Evolutionary conservation across 2,797 vertebrate genomes (phyloP), one percentile per base, ranked within the genome.

Genomic region (Glossophaga mutica): DNA sequence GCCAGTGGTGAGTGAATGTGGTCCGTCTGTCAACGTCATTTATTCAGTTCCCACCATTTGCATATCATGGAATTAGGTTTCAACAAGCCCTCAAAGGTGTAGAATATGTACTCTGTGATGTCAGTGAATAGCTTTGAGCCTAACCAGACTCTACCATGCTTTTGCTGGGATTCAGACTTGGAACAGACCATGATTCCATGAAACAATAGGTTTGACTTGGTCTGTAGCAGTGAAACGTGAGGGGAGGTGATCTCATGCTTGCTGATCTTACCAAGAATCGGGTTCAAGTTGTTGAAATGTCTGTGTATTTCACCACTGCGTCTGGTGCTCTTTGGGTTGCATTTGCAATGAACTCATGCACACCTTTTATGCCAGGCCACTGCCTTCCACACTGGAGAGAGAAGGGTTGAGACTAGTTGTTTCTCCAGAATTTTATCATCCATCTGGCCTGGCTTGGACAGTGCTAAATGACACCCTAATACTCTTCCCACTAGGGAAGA

Each of bases 11-110:
- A 94, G 67, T 42, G 89, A 65, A 94, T 37, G 81, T 77, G 92
- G 37, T 39, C 74, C 42, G 76, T 87, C 94, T 96, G 78, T 89
- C 92, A 94, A 74, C 92, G 95, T 21, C 16, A 6, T 94, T 97
- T 70, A 88, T 67, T 37, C 67, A 16, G 44, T 95, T 78, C 86
- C 42, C 19, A 83, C 12, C 5, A 48, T 84, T 50, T 22, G 1
- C 44, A 90, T 91, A 57, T 24, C 89, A 32, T 71, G 3, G 37
- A 78, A 37, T 81, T 94, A 81, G 52, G 90, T 95, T 91, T 78
- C 71, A 86, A 95, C 87, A 97, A 92, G 94, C 37, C 79, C 68
- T 87, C 5, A 2, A 10, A 94, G 76, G 39, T 87, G 87, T 83
- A 70, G 90, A 85, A 93, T 93, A 9, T 9, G 29, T 79, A 7